Conservation (phyloP, 2,113 vertebrate genomes). For the Euleptes europaea region DNA sequence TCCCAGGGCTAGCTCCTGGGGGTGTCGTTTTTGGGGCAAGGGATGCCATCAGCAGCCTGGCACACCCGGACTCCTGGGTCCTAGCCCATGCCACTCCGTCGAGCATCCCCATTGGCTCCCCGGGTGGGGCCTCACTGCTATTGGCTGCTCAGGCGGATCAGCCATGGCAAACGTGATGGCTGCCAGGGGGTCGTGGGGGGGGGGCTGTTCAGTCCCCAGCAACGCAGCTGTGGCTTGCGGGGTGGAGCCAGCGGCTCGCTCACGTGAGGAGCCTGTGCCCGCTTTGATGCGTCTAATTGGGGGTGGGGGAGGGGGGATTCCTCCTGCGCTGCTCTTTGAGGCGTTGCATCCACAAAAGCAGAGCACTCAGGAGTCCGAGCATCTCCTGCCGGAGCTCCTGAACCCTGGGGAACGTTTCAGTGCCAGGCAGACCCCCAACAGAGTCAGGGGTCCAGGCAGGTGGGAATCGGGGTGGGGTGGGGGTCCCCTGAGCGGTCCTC, state of each 20-base stretch:
- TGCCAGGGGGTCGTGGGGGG: neutral
- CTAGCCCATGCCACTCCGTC: neutral
- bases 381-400: no score
- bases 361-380: neutral
- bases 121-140: neutral
- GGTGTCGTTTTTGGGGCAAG: neutral
- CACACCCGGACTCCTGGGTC: neutral
- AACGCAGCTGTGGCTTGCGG: neutral
- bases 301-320: neutral
- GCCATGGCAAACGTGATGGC: neutral
- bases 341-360: neutral
- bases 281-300: neutral
- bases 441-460: no score
- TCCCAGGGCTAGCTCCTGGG: neutral
- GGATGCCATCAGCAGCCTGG: neutral
- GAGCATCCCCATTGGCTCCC: neutral
- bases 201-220: neutral
- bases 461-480: no score
- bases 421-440: no score
- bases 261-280: neutral
- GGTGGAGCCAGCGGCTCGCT: neutral
- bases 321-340: neutral
- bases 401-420: no score
- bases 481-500: no score
- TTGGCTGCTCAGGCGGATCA: neutral